Base-by-base conservation (phyloP, 2,888 invertebrate genomes). In the Trachelus tabidus region DNA sequence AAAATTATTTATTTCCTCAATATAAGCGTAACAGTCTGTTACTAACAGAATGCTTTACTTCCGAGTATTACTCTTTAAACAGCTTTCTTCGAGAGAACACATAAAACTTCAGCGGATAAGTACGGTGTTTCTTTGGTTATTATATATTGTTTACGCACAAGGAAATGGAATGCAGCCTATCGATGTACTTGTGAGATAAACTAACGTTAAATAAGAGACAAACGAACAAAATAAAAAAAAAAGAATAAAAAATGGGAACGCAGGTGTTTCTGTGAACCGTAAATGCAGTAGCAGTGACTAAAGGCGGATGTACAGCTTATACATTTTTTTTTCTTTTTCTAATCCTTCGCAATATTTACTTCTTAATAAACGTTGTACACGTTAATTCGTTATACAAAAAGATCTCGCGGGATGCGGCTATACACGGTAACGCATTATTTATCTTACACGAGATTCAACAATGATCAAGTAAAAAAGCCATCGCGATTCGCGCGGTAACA, bases 401-500 rank as follows among this genome's bases (percentile, higher is more conserved):
- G 85, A 84, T 82, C 83, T 86, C 85, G 85, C 86, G 83, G 83
- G 84, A 85, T 85, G 84, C 85, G 87, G 87, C 88, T 90, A 88
- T 90, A 89, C 89, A 89, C 87, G 89, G 87, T 90, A 90, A 90
- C 88, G 86, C 83, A 86, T 86, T 86, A 84, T 82, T 80, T 81
- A 81, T 81, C 73, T 78, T 81, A 90, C 87, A 89, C 31, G 71
- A 90, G 89, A 90, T 90, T 90, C 88, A 90, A 90, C 90, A 90
- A 90, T 86, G 86, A 88, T 86, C 86, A 86, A 89, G 89, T 91
- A 90, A 89, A 90, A 91, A 90, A 91, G 90, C 90, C 89, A 89
- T 89, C 89, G 87, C 88, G 85, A 85, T 83, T 83, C 83, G 85
- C 89, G 87, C 89, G 88, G 87, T 90, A 91, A 90, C 90, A 90